Conservation (phyloP, 2,888 invertebrate species). For the Drosophila parthenogenetica region DNA sequence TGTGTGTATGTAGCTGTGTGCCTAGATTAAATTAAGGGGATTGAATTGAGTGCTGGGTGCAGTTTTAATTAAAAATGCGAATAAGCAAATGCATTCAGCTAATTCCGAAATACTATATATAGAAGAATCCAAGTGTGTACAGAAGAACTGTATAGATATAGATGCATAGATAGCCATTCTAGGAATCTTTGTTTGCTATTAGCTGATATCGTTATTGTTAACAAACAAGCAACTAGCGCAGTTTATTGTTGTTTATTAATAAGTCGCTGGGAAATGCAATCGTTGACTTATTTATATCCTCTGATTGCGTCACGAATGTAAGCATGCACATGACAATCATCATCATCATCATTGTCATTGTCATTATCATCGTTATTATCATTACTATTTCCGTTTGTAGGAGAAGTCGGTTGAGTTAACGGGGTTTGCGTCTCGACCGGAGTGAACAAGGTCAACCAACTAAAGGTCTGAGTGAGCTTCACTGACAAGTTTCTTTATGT, state of each 20-base stretch:
- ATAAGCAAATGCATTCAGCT: constrained; percentile 17
- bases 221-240: constrained; percentile 10
- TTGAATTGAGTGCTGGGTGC: constrained; percentile 17
- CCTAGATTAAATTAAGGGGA: background rate
- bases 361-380: constrained; percentile 2
- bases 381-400: background rate
- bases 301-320: background rate
- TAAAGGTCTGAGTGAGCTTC: constrained; percentile 7
- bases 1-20: constrained; percentile 3
- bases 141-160: background rate
- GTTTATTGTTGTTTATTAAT: constrained; percentile 36
- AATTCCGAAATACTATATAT: constrained; percentile 3
- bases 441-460: constrained; percentile 10
- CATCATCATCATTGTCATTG: constrained; percentile 8
- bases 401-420: background rate
- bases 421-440: background rate
- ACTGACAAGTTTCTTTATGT: constrained; percentile 1
- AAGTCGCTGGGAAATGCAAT: constrained; percentile 22
- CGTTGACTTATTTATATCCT: constrained; percentile 10
- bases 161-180: background rate
- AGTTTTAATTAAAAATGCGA: constrained; percentile 57
- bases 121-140: constrained; percentile 5
- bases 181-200: constrained; percentile 20
- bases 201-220: constrained; percentile 7
- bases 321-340: constrained; percentile 6